Evolutionary conservation across 1,140 invertebrate species (phyloP).

Genomic region (Musca vetustissima): DNA sequence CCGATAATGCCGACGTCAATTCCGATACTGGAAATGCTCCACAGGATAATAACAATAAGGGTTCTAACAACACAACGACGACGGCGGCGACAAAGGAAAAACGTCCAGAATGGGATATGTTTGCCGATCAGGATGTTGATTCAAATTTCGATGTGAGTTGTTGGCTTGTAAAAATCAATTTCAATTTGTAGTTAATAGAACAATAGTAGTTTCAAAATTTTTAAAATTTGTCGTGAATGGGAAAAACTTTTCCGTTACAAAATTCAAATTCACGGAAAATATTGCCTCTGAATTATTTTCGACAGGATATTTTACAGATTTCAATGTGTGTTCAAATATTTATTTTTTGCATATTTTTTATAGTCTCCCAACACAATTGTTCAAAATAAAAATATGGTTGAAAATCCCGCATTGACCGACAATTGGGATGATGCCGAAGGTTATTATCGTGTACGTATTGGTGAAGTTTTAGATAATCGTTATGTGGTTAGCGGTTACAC

Average conservation of each 20-base stretch:
- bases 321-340: no score
- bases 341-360: background rate
- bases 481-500: conserved; percentile 98
- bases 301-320: no score
- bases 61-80: conserved; percentile 11
- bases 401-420: conserved; percentile 91
- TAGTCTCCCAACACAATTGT: conserved; percentile 76
- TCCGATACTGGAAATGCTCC: background rate
- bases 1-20: background rate
- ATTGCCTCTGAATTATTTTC: no score
- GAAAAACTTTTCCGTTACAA: no score
- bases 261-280: no score
- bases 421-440: conserved; percentile 99
- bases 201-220: no score
- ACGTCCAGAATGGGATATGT: conserved; percentile 79
- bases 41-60: conserved; percentile 6
- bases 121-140: conserved; percentile 85
- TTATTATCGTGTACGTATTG: conserved; percentile 94
- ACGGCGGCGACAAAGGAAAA: conserved; percentile 42
- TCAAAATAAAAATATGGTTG: conserved; percentile 67
- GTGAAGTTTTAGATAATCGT: conserved; percentile 89
- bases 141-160: conserved; percentile 80
- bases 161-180: conserved; percentile 47
- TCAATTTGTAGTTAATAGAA: background rate
- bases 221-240: no score